phyloP scores from a whole-genome alignment of 1,140 invertebrate species.

The Frieseomelitta varia region DNA sequence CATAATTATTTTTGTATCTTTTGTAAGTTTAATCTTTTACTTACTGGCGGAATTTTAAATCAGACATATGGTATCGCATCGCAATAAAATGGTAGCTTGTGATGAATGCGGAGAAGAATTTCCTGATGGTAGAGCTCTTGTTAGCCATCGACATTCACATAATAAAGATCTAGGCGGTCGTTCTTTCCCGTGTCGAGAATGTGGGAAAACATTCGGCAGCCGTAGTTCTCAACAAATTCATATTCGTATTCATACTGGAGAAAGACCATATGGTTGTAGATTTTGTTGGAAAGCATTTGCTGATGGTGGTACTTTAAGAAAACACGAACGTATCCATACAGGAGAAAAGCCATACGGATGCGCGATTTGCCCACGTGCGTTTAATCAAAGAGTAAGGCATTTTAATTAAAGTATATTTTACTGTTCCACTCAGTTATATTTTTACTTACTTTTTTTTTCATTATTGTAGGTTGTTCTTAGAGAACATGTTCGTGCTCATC shows the following conservation, averaged over 20 bases:
- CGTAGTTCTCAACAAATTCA: constrained; percentile 96
- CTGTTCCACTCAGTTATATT: neutral
- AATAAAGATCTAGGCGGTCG: constrained; percentile 84
- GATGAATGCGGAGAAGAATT: constrained; percentile 89
- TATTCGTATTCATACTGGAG: constrained; percentile 92
- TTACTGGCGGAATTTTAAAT: constrained; percentile 7
- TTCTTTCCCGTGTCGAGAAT: constrained; percentile 92
- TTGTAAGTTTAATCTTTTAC: neutral
- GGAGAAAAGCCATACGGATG: constrained; percentile 98
- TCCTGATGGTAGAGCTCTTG: constrained; percentile 86
- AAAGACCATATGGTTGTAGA: constrained; percentile 94
- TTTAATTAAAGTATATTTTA: neutral
- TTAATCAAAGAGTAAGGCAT: constrained; percentile 87
- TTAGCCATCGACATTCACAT: constrained; percentile 87
- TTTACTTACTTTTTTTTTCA: neutral
- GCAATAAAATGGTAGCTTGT: constrained; percentile 87
- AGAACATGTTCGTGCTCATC: constrained; percentile 91
- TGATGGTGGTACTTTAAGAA: constrained; percentile 97
- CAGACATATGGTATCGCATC: constrained; percentile 86
- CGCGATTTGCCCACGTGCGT: constrained; percentile 94
- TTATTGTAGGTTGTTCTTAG: constrained; percentile 86
- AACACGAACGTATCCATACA: constrained; percentile 99
- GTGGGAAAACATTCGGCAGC: constrained; percentile 92
- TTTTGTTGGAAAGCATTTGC: constrained; percentile 99
- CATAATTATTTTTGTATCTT: neutral